phyloP scores from a whole-genome alignment of 2,797 vertebrate genomes.

The Moxostoma hubbsi region DNA sequence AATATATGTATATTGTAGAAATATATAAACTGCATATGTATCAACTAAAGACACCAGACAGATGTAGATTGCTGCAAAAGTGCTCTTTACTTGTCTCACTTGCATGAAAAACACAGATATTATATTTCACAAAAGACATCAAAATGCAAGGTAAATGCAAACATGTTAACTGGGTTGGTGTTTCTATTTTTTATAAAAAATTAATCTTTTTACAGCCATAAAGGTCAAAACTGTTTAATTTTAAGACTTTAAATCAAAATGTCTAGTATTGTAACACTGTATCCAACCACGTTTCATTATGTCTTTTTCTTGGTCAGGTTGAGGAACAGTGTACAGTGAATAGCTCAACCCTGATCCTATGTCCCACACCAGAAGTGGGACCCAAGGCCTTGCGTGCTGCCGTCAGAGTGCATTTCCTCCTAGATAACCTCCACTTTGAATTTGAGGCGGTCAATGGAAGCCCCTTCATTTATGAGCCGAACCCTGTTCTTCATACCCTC shows the following conservation, averaged over 20 bases:
- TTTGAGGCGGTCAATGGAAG: constrained; percentile 68
- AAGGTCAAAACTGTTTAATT: not conserved
- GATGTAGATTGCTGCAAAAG: too few relatives aligned
- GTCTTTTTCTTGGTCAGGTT: constrained; percentile 74
- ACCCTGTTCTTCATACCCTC: constrained; percentile 84
- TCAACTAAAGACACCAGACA: too few relatives aligned
- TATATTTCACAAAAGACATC: too few relatives aligned
- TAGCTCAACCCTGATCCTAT: constrained; percentile 86
- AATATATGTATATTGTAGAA: too few relatives aligned
- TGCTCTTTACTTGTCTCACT: too few relatives aligned
- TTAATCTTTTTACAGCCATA: too few relatives aligned
- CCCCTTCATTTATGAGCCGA: constrained; percentile 88
- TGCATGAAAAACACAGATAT: too few relatives aligned
- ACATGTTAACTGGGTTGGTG: too few relatives aligned
- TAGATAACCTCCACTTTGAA: constrained; percentile 91
- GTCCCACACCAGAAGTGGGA: constrained; percentile 87
- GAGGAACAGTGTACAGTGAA: constrained; percentile 86
- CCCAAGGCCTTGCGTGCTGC: constrained; percentile 70
- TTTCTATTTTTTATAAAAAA: too few relatives aligned
- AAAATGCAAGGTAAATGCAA: too few relatives aligned
- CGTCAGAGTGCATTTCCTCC: constrained; percentile 88
- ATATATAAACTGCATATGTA: too few relatives aligned
- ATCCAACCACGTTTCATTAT: not conserved
- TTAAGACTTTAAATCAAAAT: not conserved
- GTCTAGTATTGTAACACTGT: not conserved